Conservation (phyloP, 2,888 invertebrate genomes). For the Ectemnius lituratus region DNA sequence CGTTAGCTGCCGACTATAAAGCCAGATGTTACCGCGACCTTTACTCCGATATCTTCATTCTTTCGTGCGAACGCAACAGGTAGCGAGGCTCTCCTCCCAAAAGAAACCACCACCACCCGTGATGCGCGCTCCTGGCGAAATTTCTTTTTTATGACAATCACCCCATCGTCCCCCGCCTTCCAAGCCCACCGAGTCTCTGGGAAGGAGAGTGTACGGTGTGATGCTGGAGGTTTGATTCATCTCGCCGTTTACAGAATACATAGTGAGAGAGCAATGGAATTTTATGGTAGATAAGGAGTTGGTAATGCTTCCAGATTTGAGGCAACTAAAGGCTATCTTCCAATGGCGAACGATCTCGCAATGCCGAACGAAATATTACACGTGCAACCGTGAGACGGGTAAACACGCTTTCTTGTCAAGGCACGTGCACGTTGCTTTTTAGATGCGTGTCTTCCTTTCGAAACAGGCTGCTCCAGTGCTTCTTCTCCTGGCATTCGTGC, state of each 20-base stretch:
- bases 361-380: too few species aligned
- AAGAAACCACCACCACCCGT: constrained; percentile 39
- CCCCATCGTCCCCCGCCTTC: background rate
- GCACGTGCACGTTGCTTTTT: too few species aligned
- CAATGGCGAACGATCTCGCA: too few species aligned
- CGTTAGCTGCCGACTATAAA: background rate
- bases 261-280: background rate
- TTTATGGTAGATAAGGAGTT: background rate
- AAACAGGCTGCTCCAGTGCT: background rate
- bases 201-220: background rate
- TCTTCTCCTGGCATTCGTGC: background rate
- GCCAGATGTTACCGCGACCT: background rate
- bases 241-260: background rate
- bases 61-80: constrained; percentile 45
- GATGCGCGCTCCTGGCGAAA: constrained; percentile 39
- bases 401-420: too few species aligned
- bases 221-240: background rate
- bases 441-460: constrained; percentile 1
- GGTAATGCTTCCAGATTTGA: background rate
- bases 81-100: constrained; percentile 47
- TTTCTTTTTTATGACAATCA: constrained; percentile 31
- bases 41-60: constrained; percentile 15
- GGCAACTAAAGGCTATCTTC: too few species aligned
- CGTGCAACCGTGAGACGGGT: too few species aligned
- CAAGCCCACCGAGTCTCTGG: background rate